Base-by-base conservation (phyloP, 2,113 vertebrate genomes). In the Perca schrenkii region DNA sequence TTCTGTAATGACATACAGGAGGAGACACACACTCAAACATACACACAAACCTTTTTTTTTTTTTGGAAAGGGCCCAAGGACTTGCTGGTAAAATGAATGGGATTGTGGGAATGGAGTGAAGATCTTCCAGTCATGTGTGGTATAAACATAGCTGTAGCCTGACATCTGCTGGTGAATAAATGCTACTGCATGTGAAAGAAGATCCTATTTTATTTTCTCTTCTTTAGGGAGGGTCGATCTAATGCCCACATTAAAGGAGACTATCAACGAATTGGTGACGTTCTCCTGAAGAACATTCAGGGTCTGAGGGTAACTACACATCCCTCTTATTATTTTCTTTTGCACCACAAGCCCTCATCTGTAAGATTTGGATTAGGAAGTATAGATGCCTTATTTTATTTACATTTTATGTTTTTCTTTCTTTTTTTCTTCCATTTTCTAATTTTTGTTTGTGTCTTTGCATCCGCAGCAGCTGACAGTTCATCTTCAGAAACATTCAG, bases 271-370 rank as follows among this genome's bases (percentile, higher is more conserved):
- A 97, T 98, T 4, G 97, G 97, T 8, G 98, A 99, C 6, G 68
- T 99, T 86, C 96, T 99, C 93, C 94, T 99, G 78, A 98, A 95
- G 94, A 98, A 98, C 91, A 96, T 98, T 54, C 97, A 97, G 93
- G 96, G 91, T 72, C 94, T 99, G 88, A 97, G 97, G 97, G 98
- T 98, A 95, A 82, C 4, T 49, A 25, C 1, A 13, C 6, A 15
- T 31, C 3, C 8, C 8, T 50, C 15, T 22, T 17, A 7, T 43
- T 47, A 13, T 14, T 28, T 28, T 25, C 7, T 73, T 47, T 62
- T 58, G 43, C 28, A 54, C 13, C 56, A n/a, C 8, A 34, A 1
- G 1, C 0, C 14, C 13, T 31, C 1, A 17, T 17, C 0, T 14
- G 2, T 4, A 17, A 46, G 17, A 22, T 60, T 34, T 58, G 13